Percentiles rank a stretch among this genome's conserved stretches.
These are phyloP conservation scores for Rousettus leschenaultii DNA, from an alignment of 2,113 vertebrate genomes.

Conservation along the genomic window DNA sequence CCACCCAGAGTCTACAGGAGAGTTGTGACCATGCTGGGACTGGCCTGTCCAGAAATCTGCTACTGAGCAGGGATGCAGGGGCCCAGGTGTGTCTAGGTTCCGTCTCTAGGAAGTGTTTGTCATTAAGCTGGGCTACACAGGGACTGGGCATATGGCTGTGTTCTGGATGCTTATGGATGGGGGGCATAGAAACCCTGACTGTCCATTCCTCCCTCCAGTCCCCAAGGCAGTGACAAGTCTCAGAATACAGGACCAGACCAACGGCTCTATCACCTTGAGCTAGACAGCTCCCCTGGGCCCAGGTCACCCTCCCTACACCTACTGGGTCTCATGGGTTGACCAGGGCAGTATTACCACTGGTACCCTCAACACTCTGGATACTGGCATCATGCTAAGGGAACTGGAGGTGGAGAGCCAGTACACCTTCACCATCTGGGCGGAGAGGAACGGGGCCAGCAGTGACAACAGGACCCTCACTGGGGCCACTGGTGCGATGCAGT, in stretches of 20 bases:
- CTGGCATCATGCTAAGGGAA: accelerated
- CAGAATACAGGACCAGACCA: accelerated
- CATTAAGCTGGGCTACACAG: too few relatives aligned
- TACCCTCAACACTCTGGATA: accelerated
- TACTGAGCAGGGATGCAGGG: accelerated
- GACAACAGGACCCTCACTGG: accelerated
- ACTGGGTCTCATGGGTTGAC: not conserved
- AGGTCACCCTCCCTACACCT: not conserved
- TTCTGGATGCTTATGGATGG: not conserved
- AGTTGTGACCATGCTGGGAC: too few relatives aligned
- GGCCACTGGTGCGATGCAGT: not conserved
- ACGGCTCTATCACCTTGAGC: slow-evolving; percentile 29
- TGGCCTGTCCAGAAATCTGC: not conserved
- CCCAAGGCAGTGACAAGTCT: not conserved
- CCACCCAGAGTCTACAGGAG: not conserved
- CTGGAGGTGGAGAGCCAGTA: not conserved
- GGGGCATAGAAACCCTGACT: not conserved
- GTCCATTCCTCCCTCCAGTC: not conserved
- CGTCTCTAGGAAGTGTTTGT: not conserved
- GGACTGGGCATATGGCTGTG: too few relatives aligned
- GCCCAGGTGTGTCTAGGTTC: too few relatives aligned
- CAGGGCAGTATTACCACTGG: accelerated
- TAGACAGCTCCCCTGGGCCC: not conserved
- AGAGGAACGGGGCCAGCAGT: not conserved
- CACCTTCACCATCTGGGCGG: not conserved